Percentiles rank a stretch among this genome's conserved stretches.
These are phyloP conservation scores for Euplagia quadripunctaria DNA, from an alignment of 2,888 invertebrate genomes.

Conservation along the genomic window DNA sequence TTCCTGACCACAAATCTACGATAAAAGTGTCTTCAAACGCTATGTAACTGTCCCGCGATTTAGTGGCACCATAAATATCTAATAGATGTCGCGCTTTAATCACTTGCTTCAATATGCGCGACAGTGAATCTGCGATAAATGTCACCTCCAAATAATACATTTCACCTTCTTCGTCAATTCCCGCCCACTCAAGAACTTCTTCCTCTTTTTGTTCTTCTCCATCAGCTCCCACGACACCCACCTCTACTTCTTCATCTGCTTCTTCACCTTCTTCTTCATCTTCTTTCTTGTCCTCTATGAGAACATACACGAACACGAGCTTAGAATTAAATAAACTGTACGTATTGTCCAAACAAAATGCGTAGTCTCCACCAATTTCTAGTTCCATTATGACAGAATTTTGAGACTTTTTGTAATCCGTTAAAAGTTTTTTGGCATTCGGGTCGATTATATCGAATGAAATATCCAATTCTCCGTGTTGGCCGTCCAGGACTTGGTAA, in stretches of 20 bases:
- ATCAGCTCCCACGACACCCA: constrained; percentile 49
- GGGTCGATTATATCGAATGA: constrained; percentile 91
- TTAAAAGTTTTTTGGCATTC: constrained; percentile 86
- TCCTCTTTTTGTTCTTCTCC: constrained; percentile 72
- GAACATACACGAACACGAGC: constrained; percentile 92
- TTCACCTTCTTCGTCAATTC: constrained; percentile 62
- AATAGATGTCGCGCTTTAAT: constrained; percentile 89
- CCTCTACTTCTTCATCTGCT: constrained; percentile 63
- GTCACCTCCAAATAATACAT: constrained; percentile 78
- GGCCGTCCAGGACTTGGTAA: constrained; percentile 91
- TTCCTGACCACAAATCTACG: constrained; percentile 92
- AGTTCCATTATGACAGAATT: constrained; percentile 89
- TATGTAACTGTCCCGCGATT: constrained; percentile 93
- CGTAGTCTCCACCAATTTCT: constrained; percentile 90
- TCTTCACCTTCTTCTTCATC: constrained; percentile 52
- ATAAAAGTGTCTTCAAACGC: constrained; percentile 93
- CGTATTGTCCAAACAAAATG: constrained; percentile 95
- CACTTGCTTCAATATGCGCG: constrained; percentile 88
- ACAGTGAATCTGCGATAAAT: constrained; percentile 89
- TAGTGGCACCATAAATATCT: constrained; percentile 90
- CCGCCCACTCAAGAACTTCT: constrained; percentile 73
- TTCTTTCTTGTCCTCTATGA: constrained; percentile 88
- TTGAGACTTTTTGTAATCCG: constrained; percentile 90
- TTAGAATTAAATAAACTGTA: constrained; percentile 94
- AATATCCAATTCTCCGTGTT: constrained; percentile 94